Percentiles rank a stretch among this genome's conserved stretches.
phyloP scores from a whole-genome alignment of 2,113 vertebrate genomes.

The Nothobranchius kuhntae region DNA sequence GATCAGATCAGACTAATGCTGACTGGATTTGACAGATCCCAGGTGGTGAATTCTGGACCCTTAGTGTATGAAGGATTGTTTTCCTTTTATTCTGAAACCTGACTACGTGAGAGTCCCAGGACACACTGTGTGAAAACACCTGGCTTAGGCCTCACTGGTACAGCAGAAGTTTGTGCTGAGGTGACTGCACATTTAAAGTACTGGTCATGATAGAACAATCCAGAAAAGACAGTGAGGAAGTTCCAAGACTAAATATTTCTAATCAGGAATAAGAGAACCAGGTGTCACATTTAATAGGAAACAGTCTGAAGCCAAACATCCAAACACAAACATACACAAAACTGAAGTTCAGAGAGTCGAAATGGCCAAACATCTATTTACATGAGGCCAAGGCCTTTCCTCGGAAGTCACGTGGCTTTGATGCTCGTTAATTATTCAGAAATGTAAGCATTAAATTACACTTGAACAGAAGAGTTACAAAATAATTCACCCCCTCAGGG shows the following conservation, averaged over 20 bases:
- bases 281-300: not conserved
- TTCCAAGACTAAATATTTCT: not conserved
- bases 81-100: conserved; percentile 4
- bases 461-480: too few species aligned
- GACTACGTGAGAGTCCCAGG: conserved; percentile 1
- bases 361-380: too few species aligned
- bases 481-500: too few species aligned
- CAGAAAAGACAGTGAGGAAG: not conserved
- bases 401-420: too few species aligned
- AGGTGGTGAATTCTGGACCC: not conserved
- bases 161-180: not conserved
- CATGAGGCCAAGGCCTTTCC: too few species aligned
- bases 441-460: too few species aligned
- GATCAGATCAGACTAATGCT: conserved; percentile 25
- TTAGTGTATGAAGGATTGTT: conserved; percentile 4
- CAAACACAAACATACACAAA: too few species aligned
- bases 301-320: not conserved
- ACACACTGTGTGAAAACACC: not conserved
- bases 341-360: too few species aligned
- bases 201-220: conserved; percentile 3
- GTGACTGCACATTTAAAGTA: not conserved
- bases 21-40: conserved; percentile 3
- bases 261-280: not conserved
- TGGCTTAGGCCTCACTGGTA: not conserved
- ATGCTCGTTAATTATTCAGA: too few species aligned